Conservation (phyloP, 35 echinoderm and acorn worm genomes). For the Eucidaris tribuloides region DNA sequence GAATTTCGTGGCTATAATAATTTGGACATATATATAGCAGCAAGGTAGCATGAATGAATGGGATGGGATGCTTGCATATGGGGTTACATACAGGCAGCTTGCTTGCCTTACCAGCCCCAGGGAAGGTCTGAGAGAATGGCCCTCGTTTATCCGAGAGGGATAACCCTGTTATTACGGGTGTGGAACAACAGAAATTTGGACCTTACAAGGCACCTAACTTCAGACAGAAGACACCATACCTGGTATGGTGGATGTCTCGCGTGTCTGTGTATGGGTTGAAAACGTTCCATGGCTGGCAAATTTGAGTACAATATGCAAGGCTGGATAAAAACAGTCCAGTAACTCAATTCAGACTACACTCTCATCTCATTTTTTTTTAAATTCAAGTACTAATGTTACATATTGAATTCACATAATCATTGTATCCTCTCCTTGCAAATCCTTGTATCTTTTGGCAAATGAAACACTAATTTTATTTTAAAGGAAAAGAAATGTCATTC, state of each 20-base stretch:
- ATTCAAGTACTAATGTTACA: too few relatives aligned
- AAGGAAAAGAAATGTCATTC: too few relatives aligned
- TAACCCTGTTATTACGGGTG: neutral
- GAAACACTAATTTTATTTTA: too few relatives aligned
- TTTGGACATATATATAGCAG: too few relatives aligned
- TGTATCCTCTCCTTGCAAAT: too few relatives aligned
- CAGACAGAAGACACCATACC: neutral
- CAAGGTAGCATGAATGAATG: too few relatives aligned
- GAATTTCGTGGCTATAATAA: too few relatives aligned
- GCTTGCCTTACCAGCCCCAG: neutral
- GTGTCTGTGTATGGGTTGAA: neutral
- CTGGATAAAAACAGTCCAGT: neutral
- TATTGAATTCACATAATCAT: too few relatives aligned
- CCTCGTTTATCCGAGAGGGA: neutral
- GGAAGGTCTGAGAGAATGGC: constrained; percentile 29
- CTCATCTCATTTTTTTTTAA: neutral
- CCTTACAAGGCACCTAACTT: neutral
- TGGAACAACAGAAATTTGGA: neutral
- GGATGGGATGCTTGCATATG: constrained; percentile 8
- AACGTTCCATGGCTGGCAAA: constrained; percentile 1
- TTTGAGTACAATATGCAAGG: constrained; percentile 18
- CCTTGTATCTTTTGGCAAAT: too few relatives aligned
- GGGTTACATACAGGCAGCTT: constrained; percentile 7
- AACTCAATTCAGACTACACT: constrained; percentile 38
- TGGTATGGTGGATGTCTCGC: constrained; percentile 19